phyloP scores from a whole-genome alignment of 2,888 invertebrate genomes.

The Cheilosia grossa region DNA sequence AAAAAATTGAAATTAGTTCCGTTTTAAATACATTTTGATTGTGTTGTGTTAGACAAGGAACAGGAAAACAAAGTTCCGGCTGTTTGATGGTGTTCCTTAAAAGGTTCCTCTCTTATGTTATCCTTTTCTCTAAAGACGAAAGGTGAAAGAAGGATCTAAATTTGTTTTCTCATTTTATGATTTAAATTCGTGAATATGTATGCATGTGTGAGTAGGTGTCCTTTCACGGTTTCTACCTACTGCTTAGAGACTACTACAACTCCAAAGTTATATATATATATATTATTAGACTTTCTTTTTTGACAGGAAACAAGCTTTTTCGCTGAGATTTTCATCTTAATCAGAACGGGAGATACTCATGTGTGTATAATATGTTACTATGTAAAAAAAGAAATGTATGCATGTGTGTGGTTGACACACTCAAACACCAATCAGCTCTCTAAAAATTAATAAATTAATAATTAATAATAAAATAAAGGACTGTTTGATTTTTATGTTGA shows the following conservation, averaged over 20 bases:
- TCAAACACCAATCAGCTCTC: constrained; percentile 65
- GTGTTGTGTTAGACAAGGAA: constrained; percentile 35
- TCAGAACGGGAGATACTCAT: constrained; percentile 45
- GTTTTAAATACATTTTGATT: constrained; percentile 62
- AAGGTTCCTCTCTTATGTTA: constrained; percentile 70
- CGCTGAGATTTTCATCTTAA: constrained; percentile 56
- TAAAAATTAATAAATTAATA: constrained; percentile 74
- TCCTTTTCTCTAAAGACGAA: constrained; percentile 72
- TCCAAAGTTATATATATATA: constrained; percentile 25
- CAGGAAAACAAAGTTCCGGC: constrained; percentile 4
- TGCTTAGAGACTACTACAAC: constrained; percentile 59
- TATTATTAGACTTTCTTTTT: constrained; percentile 16
- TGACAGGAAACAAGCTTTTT: constrained; percentile 60
- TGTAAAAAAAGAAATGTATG: constrained; percentile 41
- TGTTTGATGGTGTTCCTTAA: constrained; percentile 20
- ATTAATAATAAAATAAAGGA: constrained; percentile 73
- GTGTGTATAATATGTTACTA: constrained; percentile 45
- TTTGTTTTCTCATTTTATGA: constrained; percentile 64
- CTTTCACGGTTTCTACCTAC: constrained; percentile 20
- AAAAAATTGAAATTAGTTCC: constrained; percentile 29
- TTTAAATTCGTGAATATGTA: constrained; percentile 68
- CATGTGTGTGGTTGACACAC: constrained; percentile 34
- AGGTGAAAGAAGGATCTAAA: constrained; percentile 70
- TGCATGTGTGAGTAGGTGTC: constrained; percentile 31
- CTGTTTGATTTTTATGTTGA: constrained; percentile 50